Percentiles rank a stretch among this genome's conserved stretches.
Evolutionary conservation across 2,113 vertebrate genomes (phyloP).

Genomic region (Pungitius pungitius): DNA sequence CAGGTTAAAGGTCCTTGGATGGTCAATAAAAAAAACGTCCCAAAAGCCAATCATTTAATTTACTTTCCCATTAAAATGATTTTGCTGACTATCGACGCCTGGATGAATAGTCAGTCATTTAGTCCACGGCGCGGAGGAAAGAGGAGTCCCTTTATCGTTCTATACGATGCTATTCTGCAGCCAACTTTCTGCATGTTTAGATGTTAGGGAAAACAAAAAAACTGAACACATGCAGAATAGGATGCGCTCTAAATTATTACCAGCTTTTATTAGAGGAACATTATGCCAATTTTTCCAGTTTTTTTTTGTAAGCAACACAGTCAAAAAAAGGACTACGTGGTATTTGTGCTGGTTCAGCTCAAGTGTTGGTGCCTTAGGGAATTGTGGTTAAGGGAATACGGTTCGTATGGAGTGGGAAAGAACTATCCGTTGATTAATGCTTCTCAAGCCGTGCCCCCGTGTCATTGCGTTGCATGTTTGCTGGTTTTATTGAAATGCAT

Average conservation of each 20-base stretch:
- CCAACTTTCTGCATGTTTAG: background rate
- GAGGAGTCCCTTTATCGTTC: background rate
- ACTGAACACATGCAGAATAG: background rate
- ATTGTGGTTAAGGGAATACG: background rate
- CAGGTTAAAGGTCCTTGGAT: background rate
- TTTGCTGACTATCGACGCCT: background rate
- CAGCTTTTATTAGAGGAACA: background rate
- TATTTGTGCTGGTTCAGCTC: background rate
- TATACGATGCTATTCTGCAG: background rate
- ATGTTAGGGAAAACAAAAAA: background rate
- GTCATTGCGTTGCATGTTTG: background rate
- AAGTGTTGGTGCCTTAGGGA: background rate
- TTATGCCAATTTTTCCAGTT: background rate
- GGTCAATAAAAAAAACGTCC: background rate
- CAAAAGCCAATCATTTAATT: background rate
- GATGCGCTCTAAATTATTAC: background rate
- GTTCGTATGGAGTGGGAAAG: background rate
- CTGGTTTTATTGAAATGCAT: conserved; percentile 1
- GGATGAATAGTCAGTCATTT: background rate
- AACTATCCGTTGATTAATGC: background rate
- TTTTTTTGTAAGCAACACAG: background rate
- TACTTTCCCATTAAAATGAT: background rate
- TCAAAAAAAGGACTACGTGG: background rate
- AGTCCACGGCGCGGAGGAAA: background rate
- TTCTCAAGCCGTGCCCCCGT: background rate